Percentiles rank a stretch among this genome's conserved stretches.
Evolutionary conservation across 2,888 invertebrate genomes (phyloP).

Genomic region (Vandiemenella viatica): DNA sequence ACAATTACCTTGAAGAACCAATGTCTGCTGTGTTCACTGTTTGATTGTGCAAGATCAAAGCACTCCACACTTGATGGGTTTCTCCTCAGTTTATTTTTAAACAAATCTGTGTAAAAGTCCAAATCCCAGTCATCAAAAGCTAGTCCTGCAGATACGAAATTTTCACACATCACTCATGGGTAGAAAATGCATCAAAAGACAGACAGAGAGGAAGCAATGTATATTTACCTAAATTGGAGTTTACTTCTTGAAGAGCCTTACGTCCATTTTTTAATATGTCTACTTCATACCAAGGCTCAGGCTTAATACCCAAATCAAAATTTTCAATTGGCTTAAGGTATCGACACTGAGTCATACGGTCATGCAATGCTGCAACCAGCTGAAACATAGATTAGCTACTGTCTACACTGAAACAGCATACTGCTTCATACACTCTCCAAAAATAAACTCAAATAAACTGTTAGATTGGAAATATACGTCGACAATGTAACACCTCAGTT

Average conservation of each 20-base stretch:
- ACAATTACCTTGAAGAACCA: slow-evolving; percentile 95
- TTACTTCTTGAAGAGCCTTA: slow-evolving; percentile 66
- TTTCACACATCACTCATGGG: too few species aligned
- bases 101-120: slow-evolving; percentile 76
- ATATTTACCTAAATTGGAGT: slow-evolving; percentile 49
- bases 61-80: slow-evolving; percentile 96
- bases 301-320: slow-evolving; percentile 36
- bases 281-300: slow-evolving; percentile 66
- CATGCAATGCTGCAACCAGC: slow-evolving; percentile 54
- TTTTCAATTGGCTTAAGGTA: slow-evolving; percentile 48
- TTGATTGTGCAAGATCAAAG: slow-evolving; percentile 95
- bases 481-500: too few species aligned
- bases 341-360: slow-evolving; percentile 85
- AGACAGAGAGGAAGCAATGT: too few species aligned
- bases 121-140: slow-evolving; percentile 90
- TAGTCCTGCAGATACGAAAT: slow-evolving; percentile 38
- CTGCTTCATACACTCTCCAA: too few species aligned
- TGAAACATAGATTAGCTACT: slow-evolving; percentile 7
- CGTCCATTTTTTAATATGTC: slow-evolving; percentile 65
- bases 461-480: too few species aligned
- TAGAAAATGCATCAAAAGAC: not conserved
- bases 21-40: slow-evolving; percentile 95
- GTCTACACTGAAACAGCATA: not conserved
- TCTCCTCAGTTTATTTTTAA: slow-evolving; percentile 62
- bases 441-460: too few species aligned